Conservation (phyloP, 2,888 invertebrate genomes). For the Bimastos eiseni region DNA sequence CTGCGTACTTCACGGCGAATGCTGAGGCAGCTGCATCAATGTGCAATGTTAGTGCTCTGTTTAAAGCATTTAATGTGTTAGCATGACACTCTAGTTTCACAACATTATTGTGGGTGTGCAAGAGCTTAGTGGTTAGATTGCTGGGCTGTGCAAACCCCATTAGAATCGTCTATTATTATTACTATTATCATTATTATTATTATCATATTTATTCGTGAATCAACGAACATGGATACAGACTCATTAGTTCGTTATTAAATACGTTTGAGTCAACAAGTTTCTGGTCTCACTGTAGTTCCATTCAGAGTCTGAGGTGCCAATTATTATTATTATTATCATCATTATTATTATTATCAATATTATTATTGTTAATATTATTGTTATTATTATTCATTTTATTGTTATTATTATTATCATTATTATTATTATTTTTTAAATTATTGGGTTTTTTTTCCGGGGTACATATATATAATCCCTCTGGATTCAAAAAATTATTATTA, state of each 20-base stretch:
- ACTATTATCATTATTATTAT: not conserved
- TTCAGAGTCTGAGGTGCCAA: no score
- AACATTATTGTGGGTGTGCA: not conserved
- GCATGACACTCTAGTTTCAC: not conserved
- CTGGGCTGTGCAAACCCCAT: not conserved
- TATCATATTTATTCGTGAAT: not conserved
- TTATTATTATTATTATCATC: not conserved
- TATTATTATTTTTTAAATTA: no score
- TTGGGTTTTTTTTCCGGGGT: no score
- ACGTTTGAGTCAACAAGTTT: no score
- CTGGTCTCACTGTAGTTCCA: not conserved
- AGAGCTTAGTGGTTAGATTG: not conserved
- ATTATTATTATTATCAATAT: no score
- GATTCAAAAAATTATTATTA: not conserved
- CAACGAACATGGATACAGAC: no score
- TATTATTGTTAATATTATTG: no score
- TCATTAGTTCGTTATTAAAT: no score
- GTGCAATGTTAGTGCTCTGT: conserved; percentile 49
- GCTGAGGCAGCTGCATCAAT: conserved; percentile 49
- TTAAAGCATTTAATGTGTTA: not conserved
- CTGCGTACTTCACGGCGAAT: conserved; percentile 49
- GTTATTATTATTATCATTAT: no score
- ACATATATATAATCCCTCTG: no score
- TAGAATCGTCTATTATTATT: not conserved
- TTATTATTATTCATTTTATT: no score